These are phyloP conservation scores for Mormyrus proboscirostris DNA, from an alignment of 2,797 vertebrate genomes.

Conservation along the genomic window DNA sequence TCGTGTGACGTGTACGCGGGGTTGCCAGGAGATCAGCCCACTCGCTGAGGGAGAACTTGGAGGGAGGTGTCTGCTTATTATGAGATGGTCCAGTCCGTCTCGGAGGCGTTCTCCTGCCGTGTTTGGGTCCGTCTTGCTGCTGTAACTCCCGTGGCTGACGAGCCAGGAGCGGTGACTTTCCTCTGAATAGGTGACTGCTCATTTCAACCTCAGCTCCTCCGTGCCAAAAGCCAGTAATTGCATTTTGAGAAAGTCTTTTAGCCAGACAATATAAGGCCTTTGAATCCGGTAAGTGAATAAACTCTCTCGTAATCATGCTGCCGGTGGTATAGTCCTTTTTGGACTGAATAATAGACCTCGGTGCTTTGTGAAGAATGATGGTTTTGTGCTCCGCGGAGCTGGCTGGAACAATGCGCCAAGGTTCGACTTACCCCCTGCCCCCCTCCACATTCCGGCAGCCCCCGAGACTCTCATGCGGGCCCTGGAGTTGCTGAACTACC, in stretches of 20 bases:
- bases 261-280: slow-evolving; percentile 57
- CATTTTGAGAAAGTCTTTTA: slow-evolving; percentile 58
- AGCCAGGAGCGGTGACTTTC: slow-evolving; percentile 44
- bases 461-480: slow-evolving; percentile 98
- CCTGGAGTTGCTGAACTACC: slow-evolving; percentile 92
- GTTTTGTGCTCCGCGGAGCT: neutral
- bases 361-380: slow-evolving; percentile 11
- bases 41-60: neutral
- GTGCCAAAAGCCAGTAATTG: slow-evolving; percentile 71
- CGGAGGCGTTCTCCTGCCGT: neutral
- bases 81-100: neutral
- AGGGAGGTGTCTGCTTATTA: neutral
- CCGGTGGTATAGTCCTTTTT: slow-evolving; percentile 50
- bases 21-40: too few species aligned
- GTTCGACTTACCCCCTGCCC: neutral
- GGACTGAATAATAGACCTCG: slow-evolving; percentile 44
- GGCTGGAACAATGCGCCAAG: neutral
- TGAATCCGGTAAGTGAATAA: slow-evolving; percentile 56
- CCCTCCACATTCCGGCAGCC: slow-evolving; percentile 55
- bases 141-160: neutral
- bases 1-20: neutral
- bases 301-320: slow-evolving; percentile 54
- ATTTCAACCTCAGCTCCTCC: slow-evolving; percentile 55
- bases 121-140: neutral
- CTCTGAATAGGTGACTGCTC: slow-evolving; percentile 66